Base-by-base conservation (phyloP, 2,113 vertebrate species). In the Nothobranchius furzeri region DNA sequence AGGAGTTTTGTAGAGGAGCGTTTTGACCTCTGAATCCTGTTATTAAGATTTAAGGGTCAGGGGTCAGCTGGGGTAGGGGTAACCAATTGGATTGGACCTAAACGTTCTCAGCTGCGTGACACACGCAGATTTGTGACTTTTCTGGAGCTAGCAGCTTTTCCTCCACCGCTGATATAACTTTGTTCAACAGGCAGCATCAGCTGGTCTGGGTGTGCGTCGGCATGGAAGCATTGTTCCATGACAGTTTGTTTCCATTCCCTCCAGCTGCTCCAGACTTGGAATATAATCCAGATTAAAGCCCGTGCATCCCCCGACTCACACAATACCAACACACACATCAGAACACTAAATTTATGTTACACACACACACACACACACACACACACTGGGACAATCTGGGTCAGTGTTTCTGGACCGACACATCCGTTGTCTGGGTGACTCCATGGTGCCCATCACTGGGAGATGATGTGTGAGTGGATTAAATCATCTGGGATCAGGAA, bases 221-320 rank as follows among this genome's bases (percentile, higher is more conserved):
- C 0, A 1, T 1, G 60, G 10, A 3, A 54, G 50, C 60, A 45
- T 69, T 57, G 52, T 67, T 2, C 14, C 64, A 54, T 45, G 63
- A 70, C 49, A 58, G 55, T 64, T 63, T 68, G 64, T 83, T 82
- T 87, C 82, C 65, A 60, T 76, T 65, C 76, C 72, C 24, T 75
- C 78, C 87, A 88, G 88, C 88, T 90, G 88, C 82, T 90, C 43
- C 71, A 76, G 78, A 81, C 79, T 70, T 79, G 83, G 77, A 74
- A 74, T 65, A 81, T 92, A 93, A 91, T 91, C 90, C 92, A 90
- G 90, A 92, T 92, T 91, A 91, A 75, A 78, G 56, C 73, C 60
- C 66, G 64, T 17, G 55, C 79, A 66, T 49, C 72, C 76, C 40
- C 43, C 37, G 0, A 54, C 62, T n/a, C 66, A 0, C 61, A 35